phyloP scores from a whole-genome alignment of 2,113 vertebrate genomes.

The Butorides virescens region DNA sequence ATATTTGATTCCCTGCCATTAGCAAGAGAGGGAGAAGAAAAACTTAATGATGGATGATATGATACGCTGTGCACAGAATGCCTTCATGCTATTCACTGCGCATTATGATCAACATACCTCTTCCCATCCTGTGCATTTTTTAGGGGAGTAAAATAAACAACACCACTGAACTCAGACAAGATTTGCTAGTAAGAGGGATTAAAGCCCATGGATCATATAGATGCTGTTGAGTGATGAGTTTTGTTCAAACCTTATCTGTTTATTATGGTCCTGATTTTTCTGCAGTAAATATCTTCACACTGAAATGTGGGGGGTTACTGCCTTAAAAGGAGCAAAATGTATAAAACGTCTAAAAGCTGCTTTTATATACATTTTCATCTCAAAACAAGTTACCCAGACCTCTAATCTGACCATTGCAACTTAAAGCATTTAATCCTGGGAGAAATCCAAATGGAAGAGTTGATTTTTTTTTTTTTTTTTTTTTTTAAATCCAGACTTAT shows the following conservation, averaged over 20 bases:
- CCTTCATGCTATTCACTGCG: slow-evolving; percentile 56
- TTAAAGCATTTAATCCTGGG: background rate
- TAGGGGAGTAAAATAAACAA: slow-evolving; percentile 64
- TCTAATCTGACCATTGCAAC: background rate
- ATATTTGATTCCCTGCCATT: slow-evolving; percentile 57
- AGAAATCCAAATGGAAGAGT: background rate
- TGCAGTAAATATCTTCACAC: slow-evolving; percentile 30
- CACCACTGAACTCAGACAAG: slow-evolving; percentile 2
- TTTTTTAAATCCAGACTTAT: background rate
- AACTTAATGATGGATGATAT: slow-evolving; percentile 46
- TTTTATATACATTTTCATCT: background rate
- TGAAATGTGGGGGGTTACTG: slow-evolving; percentile 2
- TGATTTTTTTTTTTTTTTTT: background rate
- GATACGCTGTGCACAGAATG: slow-evolving; percentile 58
- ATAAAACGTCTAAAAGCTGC: background rate
- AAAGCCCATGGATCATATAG: background rate
- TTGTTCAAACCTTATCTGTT: slow-evolving; percentile 36
- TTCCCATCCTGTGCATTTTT: slow-evolving; percentile 43
- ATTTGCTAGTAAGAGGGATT: slow-evolving; percentile 48
- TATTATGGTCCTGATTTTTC: slow-evolving; percentile 34
- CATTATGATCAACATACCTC: slow-evolving; percentile 51
- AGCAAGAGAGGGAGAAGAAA: background rate
- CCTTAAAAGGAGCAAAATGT: slow-evolving; percentile 34
- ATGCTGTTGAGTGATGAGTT: slow-evolving; percentile 55
- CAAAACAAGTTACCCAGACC: background rate